Percentiles rank a stretch among this genome's conserved stretches.
Evolutionary conservation across 2,888 invertebrate genomes (phyloP).

Genomic region (Oegoconia quadripuncta): DNA sequence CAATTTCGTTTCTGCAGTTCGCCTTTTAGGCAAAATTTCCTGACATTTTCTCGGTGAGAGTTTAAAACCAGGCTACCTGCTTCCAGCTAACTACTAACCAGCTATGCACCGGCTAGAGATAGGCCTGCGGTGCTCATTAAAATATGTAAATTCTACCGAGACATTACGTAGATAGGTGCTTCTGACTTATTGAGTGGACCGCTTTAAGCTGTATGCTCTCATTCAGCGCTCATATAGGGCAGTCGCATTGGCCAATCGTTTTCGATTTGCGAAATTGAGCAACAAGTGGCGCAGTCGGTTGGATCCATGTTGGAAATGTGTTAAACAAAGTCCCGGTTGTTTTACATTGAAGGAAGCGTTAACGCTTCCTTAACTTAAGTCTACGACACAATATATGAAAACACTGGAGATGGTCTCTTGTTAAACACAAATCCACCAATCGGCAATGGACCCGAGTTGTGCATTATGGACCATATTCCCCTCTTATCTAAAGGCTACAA

Average conservation of each 20-base stretch:
- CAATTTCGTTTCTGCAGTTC: background rate
- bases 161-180: conserved; percentile 78
- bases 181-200: conserved; percentile 69
- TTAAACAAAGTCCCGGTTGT: background rate
- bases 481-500: too few species aligned
- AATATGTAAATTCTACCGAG: conserved; percentile 75
- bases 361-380: too few species aligned
- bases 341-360: too few species aligned
- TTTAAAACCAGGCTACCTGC: too few species aligned
- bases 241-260: background rate
- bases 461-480: too few species aligned
- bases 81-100: conserved; percentile 23
- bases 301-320: background rate
- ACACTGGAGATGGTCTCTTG: too few species aligned
- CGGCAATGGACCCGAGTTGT: too few species aligned
- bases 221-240: background rate
- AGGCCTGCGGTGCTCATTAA: conserved; percentile 72
- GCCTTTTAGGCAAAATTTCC: too few species aligned
- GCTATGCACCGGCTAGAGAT: conserved; percentile 40
- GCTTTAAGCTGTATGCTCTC: conserved; percentile 31
- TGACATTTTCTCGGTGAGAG: too few species aligned
- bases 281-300: background rate
- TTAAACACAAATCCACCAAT: too few species aligned
- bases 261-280: background rate
- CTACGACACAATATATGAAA: too few species aligned